A percentile compares a stretch with the other conserved stretches of the same genome.
Conservation (phyloP, 2,797 vertebrate species). For the Hippopotamyrus pictus region DNA sequence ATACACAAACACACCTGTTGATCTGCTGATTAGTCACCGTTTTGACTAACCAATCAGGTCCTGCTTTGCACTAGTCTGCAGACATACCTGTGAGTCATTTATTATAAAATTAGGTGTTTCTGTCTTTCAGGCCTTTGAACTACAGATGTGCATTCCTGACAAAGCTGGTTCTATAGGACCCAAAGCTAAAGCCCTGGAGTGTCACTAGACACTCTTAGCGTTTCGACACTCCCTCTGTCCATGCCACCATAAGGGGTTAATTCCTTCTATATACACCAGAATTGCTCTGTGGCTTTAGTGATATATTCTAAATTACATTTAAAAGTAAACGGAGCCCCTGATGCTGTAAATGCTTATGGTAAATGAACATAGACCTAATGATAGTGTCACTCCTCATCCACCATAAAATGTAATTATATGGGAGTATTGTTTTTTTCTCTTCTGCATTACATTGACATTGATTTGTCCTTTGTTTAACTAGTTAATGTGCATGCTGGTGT, state of each 20-base stretch:
- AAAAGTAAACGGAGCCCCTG: not conserved
- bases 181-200: not conserved
- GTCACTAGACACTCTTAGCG: not conserved
- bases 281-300: not conserved
- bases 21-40: not conserved
- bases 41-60: not conserved
- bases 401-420: not conserved
- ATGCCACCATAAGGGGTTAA: not conserved
- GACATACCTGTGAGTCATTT: constrained; percentile 4
- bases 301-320: not conserved
- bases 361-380: not conserved
- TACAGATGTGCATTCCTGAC: not conserved
- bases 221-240: not conserved
- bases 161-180: not conserved
- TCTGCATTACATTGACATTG: not conserved
- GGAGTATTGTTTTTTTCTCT: constrained; percentile 1
- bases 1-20: not conserved
- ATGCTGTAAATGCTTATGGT: not conserved
- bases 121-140: not conserved
- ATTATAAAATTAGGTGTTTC: not conserved
- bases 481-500: not conserved
- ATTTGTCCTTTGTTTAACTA: not conserved
- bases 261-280: not conserved
- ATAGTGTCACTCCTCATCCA: not conserved
- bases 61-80: not conserved